A percentile compares a stretch with the other conserved stretches of the same genome.
Evolutionary conservation across 23 tunicate species (phyloP).

Genomic region (Diplosoma virens): DNA sequence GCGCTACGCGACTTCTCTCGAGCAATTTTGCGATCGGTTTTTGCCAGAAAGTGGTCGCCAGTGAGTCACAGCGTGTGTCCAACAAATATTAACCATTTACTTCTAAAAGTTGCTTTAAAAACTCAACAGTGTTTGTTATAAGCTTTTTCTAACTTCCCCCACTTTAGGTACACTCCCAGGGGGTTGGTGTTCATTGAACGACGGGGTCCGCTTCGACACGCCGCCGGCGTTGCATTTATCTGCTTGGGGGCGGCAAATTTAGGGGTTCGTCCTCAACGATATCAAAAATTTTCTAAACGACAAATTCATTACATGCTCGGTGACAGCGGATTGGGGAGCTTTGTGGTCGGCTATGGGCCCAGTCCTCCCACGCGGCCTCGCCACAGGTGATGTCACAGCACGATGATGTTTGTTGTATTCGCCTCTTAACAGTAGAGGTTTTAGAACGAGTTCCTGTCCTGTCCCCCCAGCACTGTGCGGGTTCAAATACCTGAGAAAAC

Average conservation of each 20-base stretch:
- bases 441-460: constrained; percentile 91
- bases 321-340: constrained; percentile 79
- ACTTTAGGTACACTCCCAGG: constrained; percentile 61
- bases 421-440: too few relatives aligned
- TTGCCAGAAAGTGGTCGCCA: constrained; percentile 23
- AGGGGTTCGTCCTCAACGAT: constrained; percentile 57
- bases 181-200: constrained; percentile 63
- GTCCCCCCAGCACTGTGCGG: constrained; percentile 58
- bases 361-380: constrained; percentile 91
- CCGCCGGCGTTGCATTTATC: constrained; percentile 75
- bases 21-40: constrained; percentile 74
- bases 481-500: constrained; percentile 24
- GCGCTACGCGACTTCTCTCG: constrained; percentile 17
- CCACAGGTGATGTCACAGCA: constrained; percentile 63
- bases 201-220: constrained; percentile 80
- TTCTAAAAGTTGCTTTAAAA: background rate
- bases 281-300: constrained; percentile 69
- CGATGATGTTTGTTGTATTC: too few relatives aligned
- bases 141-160: too few relatives aligned
- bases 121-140: background rate
- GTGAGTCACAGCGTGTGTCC: background rate
- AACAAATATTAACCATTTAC: background rate
- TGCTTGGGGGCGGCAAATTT: constrained; percentile 79
- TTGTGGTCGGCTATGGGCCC: constrained; percentile 95
- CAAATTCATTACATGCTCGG: constrained; percentile 94